These are phyloP conservation scores for Caenorhabditis remanei DNA, from an alignment of 1,140 invertebrate species.

Conservation along the genomic window DNA sequence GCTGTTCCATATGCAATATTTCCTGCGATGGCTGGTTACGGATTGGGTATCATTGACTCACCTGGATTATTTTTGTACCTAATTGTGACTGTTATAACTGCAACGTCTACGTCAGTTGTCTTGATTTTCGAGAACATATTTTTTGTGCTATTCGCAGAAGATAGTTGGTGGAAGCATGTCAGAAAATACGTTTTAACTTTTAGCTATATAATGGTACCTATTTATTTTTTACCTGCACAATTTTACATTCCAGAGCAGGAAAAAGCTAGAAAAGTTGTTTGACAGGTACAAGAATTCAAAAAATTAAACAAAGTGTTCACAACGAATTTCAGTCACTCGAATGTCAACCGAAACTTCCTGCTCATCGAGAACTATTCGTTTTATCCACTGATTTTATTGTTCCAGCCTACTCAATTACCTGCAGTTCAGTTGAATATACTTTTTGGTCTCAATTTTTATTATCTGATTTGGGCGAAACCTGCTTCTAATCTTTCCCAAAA, in stretches of 20 bases:
- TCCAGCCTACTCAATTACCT: background rate
- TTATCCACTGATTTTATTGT: background rate
- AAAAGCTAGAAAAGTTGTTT: background rate
- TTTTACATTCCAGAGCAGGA: background rate
- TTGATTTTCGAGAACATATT: background rate
- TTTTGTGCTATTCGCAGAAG: background rate
- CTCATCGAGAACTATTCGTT: background rate
- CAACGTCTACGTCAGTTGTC: background rate
- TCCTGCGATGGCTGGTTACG: slow-evolving; percentile 23
- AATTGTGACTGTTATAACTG: background rate
- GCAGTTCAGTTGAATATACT: background rate
- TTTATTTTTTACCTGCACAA: background rate
- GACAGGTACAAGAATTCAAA: background rate
- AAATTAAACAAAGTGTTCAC: too few species aligned
- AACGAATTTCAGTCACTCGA: background rate
- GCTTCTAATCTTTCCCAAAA: background rate
- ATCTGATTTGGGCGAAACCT: background rate
- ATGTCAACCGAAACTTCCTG: background rate
- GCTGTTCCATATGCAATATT: background rate
- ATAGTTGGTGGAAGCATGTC: background rate
- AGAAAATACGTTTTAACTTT: background rate
- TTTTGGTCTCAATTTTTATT: background rate
- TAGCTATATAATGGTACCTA: background rate
- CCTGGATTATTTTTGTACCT: slow-evolving; percentile 12
- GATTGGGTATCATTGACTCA: background rate